Conservation (phyloP, 2,797 vertebrate genomes). For the Hephaestus fuliginosus region DNA sequence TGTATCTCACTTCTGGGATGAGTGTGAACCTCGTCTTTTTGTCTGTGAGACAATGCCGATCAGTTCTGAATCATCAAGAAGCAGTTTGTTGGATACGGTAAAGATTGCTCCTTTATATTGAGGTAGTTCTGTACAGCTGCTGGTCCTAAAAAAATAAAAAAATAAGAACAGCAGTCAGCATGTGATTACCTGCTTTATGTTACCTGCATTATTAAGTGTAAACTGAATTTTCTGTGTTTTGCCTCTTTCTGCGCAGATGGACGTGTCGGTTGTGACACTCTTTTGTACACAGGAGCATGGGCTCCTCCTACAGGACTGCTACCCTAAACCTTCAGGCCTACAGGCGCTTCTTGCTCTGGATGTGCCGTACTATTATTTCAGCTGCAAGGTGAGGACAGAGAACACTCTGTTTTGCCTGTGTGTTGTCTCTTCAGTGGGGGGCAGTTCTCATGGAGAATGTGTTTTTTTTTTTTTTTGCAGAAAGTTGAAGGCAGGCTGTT, state of each 20-base stretch:
- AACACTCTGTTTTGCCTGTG: constrained; percentile 1
- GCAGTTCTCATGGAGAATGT: background rate
- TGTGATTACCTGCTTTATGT: background rate
- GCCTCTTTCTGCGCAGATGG: constrained; percentile 77
- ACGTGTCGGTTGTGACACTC: constrained; percentile 91
- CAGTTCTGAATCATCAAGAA: constrained; percentile 69
- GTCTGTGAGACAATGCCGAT: constrained; percentile 90
- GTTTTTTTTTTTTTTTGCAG: background rate
- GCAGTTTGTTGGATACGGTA: constrained; percentile 78
- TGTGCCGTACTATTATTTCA: constrained; percentile 95
- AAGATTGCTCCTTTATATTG: background rate
- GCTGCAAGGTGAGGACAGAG: constrained; percentile 88
- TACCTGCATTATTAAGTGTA: background rate
- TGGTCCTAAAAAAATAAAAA: background rate
- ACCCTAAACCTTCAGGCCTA: constrained; percentile 84
- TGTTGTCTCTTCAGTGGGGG: background rate
- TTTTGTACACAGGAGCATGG: constrained; percentile 95
- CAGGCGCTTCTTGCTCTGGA: constrained; percentile 91
- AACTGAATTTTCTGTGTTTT: background rate
- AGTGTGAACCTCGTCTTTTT: constrained; percentile 92
- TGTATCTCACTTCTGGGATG: constrained; percentile 94
- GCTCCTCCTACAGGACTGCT: constrained; percentile 93
- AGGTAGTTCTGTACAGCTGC: background rate
- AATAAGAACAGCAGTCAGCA: background rate
- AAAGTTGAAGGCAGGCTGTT: background rate